Evolutionary conservation across 2,888 invertebrate species (phyloP).

Genomic region (Flexamia atlantica): DNA sequence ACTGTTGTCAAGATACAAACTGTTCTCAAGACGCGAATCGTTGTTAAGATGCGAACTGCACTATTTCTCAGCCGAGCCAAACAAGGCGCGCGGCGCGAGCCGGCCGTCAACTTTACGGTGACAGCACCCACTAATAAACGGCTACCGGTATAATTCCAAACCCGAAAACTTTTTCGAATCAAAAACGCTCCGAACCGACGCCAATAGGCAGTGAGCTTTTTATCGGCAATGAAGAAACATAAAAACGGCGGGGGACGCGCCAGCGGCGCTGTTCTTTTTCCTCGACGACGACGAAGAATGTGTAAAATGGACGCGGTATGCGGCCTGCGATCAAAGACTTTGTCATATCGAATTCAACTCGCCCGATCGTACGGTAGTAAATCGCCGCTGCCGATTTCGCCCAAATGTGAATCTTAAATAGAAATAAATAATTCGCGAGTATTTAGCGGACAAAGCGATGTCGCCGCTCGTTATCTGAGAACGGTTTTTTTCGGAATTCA

Average conservation of each 20-base stretch:
- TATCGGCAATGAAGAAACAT: slow-evolving; percentile 61
- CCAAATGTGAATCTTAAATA: slow-evolving; percentile 64
- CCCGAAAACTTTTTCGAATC: slow-evolving; percentile 60
- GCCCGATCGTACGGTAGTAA: slow-evolving; percentile 60
- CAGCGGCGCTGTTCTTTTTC: slow-evolving; percentile 53
- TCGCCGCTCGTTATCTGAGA: slow-evolving; percentile 19
- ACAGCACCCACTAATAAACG: slow-evolving; percentile 50
- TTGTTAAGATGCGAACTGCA: no score
- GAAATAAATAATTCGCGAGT: slow-evolving; percentile 64
- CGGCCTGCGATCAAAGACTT: slow-evolving; percentile 63
- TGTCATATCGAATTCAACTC: slow-evolving; percentile 66
- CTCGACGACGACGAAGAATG: slow-evolving; percentile 63
- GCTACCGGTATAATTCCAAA: slow-evolving; percentile 47
- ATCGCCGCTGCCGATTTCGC: slow-evolving; percentile 55
- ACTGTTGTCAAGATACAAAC: no score
- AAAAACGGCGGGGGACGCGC: slow-evolving; percentile 57
- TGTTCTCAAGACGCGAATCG: no score
- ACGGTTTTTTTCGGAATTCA: slow-evolving; percentile 32
- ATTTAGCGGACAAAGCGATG: slow-evolving; percentile 38
- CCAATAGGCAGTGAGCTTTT: slow-evolving; percentile 55
- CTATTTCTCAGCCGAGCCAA: no score
- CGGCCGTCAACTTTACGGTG: slow-evolving; percentile 20
- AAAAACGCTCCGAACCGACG: slow-evolving; percentile 55
- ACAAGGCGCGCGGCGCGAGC: no score
- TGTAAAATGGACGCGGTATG: slow-evolving; percentile 65